phyloP scores from a whole-genome alignment of 2,888 invertebrate species.

The Hypomecis punctinalis region DNA sequence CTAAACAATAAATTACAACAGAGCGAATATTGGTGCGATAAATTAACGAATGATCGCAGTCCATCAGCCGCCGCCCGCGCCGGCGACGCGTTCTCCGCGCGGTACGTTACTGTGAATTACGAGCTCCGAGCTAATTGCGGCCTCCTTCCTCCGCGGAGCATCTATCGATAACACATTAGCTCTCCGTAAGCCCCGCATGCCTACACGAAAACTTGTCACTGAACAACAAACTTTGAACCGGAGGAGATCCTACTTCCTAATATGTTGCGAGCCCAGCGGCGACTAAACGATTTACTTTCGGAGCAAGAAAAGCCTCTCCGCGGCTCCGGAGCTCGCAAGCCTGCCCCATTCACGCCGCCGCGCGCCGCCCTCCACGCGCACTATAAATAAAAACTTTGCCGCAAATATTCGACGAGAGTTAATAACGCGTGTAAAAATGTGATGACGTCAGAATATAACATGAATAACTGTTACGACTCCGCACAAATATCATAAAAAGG shows the following conservation, averaged over 20 bases:
- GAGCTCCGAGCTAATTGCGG: too few species aligned
- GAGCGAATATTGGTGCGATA: conserved; percentile 29
- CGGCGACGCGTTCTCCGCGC: neutral
- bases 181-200: neutral
- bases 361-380: conserved; percentile 6
- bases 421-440: conserved; percentile 35
- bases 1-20: conserved; percentile 30
- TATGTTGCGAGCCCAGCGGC: neutral
- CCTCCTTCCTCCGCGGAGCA: neutral
- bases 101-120: too few species aligned
- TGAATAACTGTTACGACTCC: neutral
- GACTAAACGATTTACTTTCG: conserved; percentile 10
- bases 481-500: conserved; percentile 2
- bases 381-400: conserved; percentile 31
- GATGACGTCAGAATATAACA: conserved; percentile 28
- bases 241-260: conserved; percentile 1
- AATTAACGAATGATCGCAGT: conserved; percentile 25
- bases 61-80: conserved; percentile 16
- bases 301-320: neutral
- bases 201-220: neutral
- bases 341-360: neutral
- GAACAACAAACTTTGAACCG: neutral
- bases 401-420: conserved; percentile 31
- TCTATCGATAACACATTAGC: neutral
- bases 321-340: neutral